Evolutionary conservation across 1,140 invertebrate species (phyloP), one percentile per base, ranked within the genome.

Genomic region (Dendroctonus ponderosae): DNA sequence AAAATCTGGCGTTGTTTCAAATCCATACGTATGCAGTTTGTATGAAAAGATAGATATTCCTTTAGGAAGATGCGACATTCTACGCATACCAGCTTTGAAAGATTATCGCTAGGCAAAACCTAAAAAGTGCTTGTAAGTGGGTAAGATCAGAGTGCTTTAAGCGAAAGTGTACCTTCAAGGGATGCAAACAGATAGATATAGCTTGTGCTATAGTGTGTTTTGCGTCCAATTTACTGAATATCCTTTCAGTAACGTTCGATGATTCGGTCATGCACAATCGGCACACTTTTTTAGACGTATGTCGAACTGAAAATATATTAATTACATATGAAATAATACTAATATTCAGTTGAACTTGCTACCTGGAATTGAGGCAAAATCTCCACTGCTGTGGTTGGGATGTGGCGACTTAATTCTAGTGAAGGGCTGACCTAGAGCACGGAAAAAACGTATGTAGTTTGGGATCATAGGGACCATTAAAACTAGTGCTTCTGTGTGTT

Each of bases 51-150:
- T 37, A 69, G 66, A 15, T 60, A 71, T 6, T 37, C 38, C 41
- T 62, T 59, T 41, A 76, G 15, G 7, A 6, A 51, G 41, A 70
- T 49, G 5, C 70, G 63, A 52, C 75, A 76, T 15, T 54, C 52
- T 6, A 37, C 48, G 51, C 75, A 76, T 6, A 76, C 71, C 7
- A 66, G 43, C 62, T 73, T 74, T n/a, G 75, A 72, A 6, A 75
- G 63, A 39, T 65, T 56, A 56, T 76, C 74, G 14, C 59, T 52
- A 52, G 68, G 59, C 7, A 59, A 66, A 14, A 76, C 63, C 71
- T 75, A 58, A 8, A 62, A 71, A 46, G 56, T 53, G 57, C 37
- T 26, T 26, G 26, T 26, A 3, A 26, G 26, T 26, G 3, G 26
- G 26, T 1, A n/a, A 26, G 26, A 26, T 26, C 1, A 1, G 26